Percentiles rank a stretch among this genome's conserved stretches.
phyloP scores from a whole-genome alignment of 1,140 invertebrate genomes.

The Formica exsecta region DNA sequence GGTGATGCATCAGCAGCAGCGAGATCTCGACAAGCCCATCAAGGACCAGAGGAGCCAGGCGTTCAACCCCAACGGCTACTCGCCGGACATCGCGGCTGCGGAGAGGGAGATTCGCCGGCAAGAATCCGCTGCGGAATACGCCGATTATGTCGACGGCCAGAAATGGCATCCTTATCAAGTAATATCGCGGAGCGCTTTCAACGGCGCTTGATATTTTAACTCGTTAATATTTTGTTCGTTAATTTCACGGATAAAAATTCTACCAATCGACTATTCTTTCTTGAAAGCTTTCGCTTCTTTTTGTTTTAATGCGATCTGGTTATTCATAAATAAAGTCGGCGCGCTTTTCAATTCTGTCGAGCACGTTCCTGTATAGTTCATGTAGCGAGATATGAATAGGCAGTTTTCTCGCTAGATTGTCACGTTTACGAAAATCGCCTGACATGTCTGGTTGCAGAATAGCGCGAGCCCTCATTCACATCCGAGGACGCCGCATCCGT shows the following conservation, averaged over 20 bases:
- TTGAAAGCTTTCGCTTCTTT: neutral
- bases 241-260: neutral
- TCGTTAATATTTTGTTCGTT: neutral
- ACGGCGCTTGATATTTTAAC: neutral
- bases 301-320: neutral
- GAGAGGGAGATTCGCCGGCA: constrained; percentile 70
- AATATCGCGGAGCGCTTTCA: neutral
- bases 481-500: constrained; percentile 71
- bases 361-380: neutral
- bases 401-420: neutral
- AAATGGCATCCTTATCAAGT: constrained; percentile 87
- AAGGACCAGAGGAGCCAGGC: constrained; percentile 35
- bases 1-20: constrained; percentile 79
- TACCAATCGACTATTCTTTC: neutral
- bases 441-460: constrained; percentile 76
- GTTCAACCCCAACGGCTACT: constrained; percentile 71
- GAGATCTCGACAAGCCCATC: constrained; percentile 81
- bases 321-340: neutral
- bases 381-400: neutral
- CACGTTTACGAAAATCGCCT: neutral
- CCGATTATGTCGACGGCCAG: constrained; percentile 81
- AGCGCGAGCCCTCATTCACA: constrained; percentile 80
- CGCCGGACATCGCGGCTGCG: constrained; percentile 74
- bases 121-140: constrained; percentile 75
- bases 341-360: neutral